Conservation (phyloP, 2,888 invertebrate genomes). For the Orthosia gracilis region DNA sequence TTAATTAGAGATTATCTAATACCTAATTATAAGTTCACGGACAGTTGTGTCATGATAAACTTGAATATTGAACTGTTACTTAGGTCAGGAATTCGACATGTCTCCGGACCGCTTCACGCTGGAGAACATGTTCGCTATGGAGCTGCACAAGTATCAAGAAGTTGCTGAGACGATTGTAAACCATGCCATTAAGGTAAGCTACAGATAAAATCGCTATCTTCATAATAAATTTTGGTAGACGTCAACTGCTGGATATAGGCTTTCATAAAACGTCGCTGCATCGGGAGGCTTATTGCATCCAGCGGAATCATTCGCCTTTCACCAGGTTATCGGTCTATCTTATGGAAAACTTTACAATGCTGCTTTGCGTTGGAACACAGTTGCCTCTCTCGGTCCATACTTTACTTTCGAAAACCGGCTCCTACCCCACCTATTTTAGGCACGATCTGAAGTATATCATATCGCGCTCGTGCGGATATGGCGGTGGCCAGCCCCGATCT, state of each 20-base stretch:
- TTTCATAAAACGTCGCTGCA: neutral
- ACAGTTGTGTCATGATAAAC: neutral
- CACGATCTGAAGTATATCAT: too few species aligned
- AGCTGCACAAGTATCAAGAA: conserved; percentile 96
- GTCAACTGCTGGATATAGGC: neutral
- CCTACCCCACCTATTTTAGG: too few species aligned
- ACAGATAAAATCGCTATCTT: too few species aligned
- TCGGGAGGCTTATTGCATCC: neutral
- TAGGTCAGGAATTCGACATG: conserved; percentile 95
- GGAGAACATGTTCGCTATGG: conserved; percentile 98
- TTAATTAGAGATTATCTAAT: too few species aligned
- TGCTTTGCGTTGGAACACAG: neutral
- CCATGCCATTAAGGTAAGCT: conserved; percentile 94
- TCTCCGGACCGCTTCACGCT: conserved; percentile 96
- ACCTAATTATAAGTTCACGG: neutral
- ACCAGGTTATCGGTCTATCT: neutral
- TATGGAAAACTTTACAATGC: neutral
- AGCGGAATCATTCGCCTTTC: neutral
- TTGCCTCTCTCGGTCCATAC: neutral
- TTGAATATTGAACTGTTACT: neutral
- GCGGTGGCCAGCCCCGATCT: too few species aligned
- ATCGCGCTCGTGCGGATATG: too few species aligned
- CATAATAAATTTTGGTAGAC: neutral
- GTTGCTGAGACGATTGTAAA: conserved; percentile 96
- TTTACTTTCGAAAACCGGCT: too few species aligned